Conservation (phyloP, 2,797 vertebrate genomes). For the Cirrhinus molitorella region DNA sequence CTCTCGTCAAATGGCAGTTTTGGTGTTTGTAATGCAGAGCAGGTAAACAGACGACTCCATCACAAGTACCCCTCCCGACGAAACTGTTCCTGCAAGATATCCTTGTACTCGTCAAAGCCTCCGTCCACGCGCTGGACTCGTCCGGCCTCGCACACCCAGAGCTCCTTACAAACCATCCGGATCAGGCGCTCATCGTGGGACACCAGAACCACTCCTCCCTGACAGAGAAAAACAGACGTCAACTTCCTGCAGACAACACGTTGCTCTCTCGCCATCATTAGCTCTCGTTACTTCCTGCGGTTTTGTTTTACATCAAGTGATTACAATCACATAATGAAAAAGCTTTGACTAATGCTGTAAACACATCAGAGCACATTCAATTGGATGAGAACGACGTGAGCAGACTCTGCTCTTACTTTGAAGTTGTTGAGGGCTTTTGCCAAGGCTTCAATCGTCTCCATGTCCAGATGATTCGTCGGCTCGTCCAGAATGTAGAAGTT, state of each 20-base stretch:
- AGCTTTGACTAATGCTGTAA: neutral
- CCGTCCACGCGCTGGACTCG: constrained; percentile 88
- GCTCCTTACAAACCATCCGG: constrained; percentile 91
- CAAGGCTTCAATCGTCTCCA: constrained; percentile 97
- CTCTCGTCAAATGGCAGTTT: constrained; percentile 48
- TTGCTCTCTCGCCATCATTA: neutral
- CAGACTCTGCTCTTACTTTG: constrained; percentile 76
- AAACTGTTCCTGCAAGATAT: constrained; percentile 96
- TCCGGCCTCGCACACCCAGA: constrained; percentile 92
- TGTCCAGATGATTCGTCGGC: constrained; percentile 97
- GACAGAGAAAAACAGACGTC: constrained; percentile 2
- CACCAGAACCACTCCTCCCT: constrained; percentile 94
- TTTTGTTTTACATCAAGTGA: constrained; percentile 7
- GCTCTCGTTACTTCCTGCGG: neutral
- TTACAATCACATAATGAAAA: neutral
- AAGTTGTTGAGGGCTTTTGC: constrained; percentile 91
- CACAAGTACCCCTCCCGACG: constrained; percentile 94
- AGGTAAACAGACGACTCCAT: constrained; percentile 51
- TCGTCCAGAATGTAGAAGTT: constrained; percentile 98
- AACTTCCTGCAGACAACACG: neutral
- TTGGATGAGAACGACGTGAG: neutral
- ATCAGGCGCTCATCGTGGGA: constrained; percentile 96
- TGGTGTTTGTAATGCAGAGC: constrained; percentile 29
- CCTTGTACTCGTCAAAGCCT: constrained; percentile 94
- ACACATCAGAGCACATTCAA: neutral